A percentile compares a stretch with the other conserved stretches of the same genome.
phyloP scores from a whole-genome alignment of 2,113 vertebrate species.

The Pachypanchax playfairii region DNA sequence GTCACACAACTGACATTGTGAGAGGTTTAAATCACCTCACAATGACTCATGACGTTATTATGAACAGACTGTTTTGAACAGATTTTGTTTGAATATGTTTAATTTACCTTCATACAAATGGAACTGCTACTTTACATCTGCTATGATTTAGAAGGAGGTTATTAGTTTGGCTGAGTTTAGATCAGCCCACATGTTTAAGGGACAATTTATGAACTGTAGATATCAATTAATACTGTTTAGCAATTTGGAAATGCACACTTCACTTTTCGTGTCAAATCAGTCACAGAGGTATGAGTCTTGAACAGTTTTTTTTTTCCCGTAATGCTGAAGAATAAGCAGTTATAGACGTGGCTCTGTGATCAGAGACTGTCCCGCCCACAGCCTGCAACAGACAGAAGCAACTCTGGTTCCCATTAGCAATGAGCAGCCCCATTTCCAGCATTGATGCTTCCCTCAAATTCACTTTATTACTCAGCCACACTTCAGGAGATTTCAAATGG shows the following conservation, averaged over 20 bases:
- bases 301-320: constrained; percentile 33
- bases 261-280: constrained; percentile 61
- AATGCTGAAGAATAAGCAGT: constrained; percentile 50
- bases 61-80: constrained; percentile 48
- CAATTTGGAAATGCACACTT: constrained; percentile 47
- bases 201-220: constrained; percentile 58
- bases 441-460: constrained; percentile 72
- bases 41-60: constrained; percentile 62
- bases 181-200: constrained; percentile 42
- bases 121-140: constrained; percentile 47
- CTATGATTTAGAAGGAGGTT: constrained; percentile 16
- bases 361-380: constrained; percentile 59
- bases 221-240: constrained; percentile 60
- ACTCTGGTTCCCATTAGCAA: constrained; percentile 81
- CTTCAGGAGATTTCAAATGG: constrained; percentile 78
- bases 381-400: constrained; percentile 75
- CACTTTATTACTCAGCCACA: constrained; percentile 81
- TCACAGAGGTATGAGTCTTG: constrained; percentile 23
- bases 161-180: constrained; percentile 16
- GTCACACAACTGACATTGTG: constrained; percentile 32
- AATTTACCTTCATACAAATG: constrained; percentile 69
- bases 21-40: constrained; percentile 51
- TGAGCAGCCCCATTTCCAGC: constrained; percentile 67
- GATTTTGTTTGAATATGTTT: constrained; percentile 53
- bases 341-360: constrained; percentile 54